Conservation (phyloP, 2,797 vertebrate genomes). For the Nannoperca obscura region DNA sequence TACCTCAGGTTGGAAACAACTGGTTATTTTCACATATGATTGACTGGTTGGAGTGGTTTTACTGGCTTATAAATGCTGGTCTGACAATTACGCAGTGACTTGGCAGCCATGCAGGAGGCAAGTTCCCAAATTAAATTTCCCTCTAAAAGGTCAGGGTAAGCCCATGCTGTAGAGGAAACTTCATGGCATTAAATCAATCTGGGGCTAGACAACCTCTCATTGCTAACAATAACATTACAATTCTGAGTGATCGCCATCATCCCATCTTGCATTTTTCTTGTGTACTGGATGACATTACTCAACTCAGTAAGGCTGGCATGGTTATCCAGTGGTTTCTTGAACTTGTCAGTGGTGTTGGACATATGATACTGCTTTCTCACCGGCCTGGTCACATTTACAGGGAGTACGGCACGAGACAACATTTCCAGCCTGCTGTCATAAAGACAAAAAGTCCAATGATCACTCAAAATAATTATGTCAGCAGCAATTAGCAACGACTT, state of each 20-base stretch:
- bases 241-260: slow-evolving; percentile 52
- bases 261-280: slow-evolving; percentile 46
- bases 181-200: slow-evolving; percentile 64
- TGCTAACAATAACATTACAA: slow-evolving; percentile 52
- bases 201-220: slow-evolving; percentile 49
- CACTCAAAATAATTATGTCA: slow-evolving; percentile 25
- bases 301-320: slow-evolving; percentile 4
- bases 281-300: slow-evolving; percentile 39
- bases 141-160: slow-evolving; percentile 65
- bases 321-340: slow-evolving; percentile 29
- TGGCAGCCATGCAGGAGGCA: slow-evolving; percentile 47
- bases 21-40: slow-evolving; percentile 32
- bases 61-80: slow-evolving; percentile 34
- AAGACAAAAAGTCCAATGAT: slow-evolving; percentile 21
- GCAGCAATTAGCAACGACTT: slow-evolving; percentile 35
- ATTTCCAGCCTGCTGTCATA: slow-evolving; percentile 1
- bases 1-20: neutral
- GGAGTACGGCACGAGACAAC: neutral
- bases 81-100: slow-evolving; percentile 43
- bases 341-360: slow-evolving; percentile 19
- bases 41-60: slow-evolving; percentile 43
- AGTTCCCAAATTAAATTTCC: slow-evolving; percentile 54
- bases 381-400: slow-evolving; percentile 22
- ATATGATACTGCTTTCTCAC: slow-evolving; percentile 17
- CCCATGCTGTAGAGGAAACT: slow-evolving; percentile 40